phyloP scores from a whole-genome alignment of 2,113 vertebrate genomes.

The Alexandromys fortis region DNA sequence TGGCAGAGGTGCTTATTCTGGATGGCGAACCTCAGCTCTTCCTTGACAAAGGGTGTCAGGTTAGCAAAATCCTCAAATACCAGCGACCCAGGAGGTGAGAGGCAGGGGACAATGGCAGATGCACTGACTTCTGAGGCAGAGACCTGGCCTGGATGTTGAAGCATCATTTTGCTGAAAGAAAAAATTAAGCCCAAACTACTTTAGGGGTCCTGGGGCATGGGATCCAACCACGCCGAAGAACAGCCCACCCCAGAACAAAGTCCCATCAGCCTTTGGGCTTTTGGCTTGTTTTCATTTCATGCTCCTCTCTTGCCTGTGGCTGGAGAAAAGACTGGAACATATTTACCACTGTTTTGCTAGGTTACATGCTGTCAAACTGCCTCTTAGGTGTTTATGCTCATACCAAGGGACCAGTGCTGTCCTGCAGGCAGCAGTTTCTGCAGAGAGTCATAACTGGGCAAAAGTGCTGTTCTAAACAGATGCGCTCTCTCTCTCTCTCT shows the following conservation, averaged over 20 bases:
- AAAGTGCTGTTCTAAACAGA: neutral
- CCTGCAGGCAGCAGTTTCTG: neutral
- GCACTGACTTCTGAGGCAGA: slow-evolving; percentile 95
- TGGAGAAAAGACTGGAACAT: neutral
- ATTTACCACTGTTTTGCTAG: neutral
- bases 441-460: too few species aligned
- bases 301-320: neutral
- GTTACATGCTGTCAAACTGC: too few species aligned
- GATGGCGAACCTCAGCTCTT: slow-evolving; percentile 95
- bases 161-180: slow-evolving; percentile 95
- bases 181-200: slow-evolving; percentile 65
- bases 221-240: neutral
- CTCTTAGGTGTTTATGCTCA: too few species aligned
- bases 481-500: too few species aligned
- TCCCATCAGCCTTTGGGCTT: neutral
- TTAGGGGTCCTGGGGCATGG: slow-evolving; percentile 32
- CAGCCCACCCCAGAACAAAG: neutral
- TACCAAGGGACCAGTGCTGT: too few species aligned
- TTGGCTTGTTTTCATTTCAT: neutral
- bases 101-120: slow-evolving; percentile 94
- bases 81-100: slow-evolving; percentile 93
- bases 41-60: slow-evolving; percentile 94
- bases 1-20: slow-evolving; percentile 92
- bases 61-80: slow-evolving; percentile 96
- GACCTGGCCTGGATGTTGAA: slow-evolving; percentile 93